Percentiles rank a stretch among this genome's conserved stretches.
Conservation (phyloP, 2,888 invertebrate species). For the Thyatira batis region DNA sequence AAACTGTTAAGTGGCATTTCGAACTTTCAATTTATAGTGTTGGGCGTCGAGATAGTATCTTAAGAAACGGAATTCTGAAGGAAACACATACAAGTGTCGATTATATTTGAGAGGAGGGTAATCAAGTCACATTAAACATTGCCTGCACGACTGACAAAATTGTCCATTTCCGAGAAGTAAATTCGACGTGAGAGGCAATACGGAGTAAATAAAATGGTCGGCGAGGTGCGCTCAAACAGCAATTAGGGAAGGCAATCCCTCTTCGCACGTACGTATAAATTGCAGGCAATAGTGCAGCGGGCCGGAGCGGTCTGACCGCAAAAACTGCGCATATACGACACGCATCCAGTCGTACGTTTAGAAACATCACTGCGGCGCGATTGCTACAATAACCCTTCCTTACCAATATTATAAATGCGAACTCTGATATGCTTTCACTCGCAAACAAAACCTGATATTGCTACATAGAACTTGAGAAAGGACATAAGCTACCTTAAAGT, state of each 20-base stretch:
- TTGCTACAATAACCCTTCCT: constrained; percentile 8
- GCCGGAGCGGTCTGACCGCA: constrained; percentile 21
- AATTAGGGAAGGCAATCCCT: constrained; percentile 70
- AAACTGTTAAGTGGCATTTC: constrained; percentile 22
- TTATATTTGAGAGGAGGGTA: constrained; percentile 29
- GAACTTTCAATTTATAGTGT: constrained; percentile 5
- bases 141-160: constrained; percentile 46
- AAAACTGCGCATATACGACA: constrained; percentile 24
- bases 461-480: too few relatives aligned
- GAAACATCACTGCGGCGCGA: constrained; percentile 12
- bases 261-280: constrained; percentile 77
- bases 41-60: constrained; percentile 8
- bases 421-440: too few relatives aligned
- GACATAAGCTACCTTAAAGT: too few relatives aligned
- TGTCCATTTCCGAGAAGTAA: constrained; percentile 57
- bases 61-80: constrained; percentile 11
- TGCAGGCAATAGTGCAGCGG: constrained; percentile 53
- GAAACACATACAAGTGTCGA: constrained; percentile 25
- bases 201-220: constrained; percentile 49
- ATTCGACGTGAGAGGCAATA: constrained; percentile 46
- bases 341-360: constrained; percentile 24
- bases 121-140: constrained; percentile 43
- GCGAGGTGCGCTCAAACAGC: constrained; percentile 39
- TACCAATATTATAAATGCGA: too few relatives aligned
- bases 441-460: too few relatives aligned